These are phyloP conservation scores for Phrynocephalus guinanensis DNA, from an alignment of 2,797 vertebrate species.

Conservation along the genomic window DNA sequence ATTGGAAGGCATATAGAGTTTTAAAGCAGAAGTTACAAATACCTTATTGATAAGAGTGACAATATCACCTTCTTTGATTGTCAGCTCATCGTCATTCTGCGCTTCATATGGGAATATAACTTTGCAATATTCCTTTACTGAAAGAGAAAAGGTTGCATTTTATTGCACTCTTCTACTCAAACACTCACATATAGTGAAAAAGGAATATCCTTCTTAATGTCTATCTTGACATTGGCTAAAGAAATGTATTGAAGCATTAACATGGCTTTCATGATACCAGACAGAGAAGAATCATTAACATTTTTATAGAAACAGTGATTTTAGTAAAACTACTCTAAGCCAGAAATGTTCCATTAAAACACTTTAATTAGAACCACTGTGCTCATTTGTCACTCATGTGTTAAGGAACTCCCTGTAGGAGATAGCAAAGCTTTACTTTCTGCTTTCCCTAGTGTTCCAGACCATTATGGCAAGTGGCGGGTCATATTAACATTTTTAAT, in stretches of 20 bases:
- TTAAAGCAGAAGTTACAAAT: conserved; percentile 56
- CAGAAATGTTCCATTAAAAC: background rate
- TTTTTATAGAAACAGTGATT: conserved; percentile 1
- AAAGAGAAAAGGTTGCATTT: conserved; percentile 57
- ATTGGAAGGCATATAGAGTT: background rate
- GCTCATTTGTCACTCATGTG: background rate
- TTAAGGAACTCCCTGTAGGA: background rate
- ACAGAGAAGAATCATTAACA: background rate
- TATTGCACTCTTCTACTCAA: conserved; percentile 53
- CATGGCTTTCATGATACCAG: conserved; percentile 25
- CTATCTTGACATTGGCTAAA: background rate
- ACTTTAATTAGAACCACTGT: background rate
- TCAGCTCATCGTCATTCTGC: conserved; percentile 95
- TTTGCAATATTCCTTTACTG: conserved; percentile 96
- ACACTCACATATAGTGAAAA: conserved; percentile 46
- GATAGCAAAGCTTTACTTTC: background rate
- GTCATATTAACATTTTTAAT: conserved; percentile 7
- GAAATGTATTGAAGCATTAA: conserved; percentile 54
- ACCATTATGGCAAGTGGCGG: conserved; percentile 4
- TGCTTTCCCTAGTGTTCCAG: background rate
- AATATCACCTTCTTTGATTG: conserved; percentile 96
- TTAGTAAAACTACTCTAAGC: background rate
- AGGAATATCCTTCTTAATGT: conserved; percentile 33
- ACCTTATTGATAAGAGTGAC: conserved; percentile 94
- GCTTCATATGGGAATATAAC: conserved; percentile 96